Evolutionary conservation across 2,113 vertebrate species (phyloP), one percentile per base, ranked within the genome.

Genomic region (Oryzias celebensis): DNA sequence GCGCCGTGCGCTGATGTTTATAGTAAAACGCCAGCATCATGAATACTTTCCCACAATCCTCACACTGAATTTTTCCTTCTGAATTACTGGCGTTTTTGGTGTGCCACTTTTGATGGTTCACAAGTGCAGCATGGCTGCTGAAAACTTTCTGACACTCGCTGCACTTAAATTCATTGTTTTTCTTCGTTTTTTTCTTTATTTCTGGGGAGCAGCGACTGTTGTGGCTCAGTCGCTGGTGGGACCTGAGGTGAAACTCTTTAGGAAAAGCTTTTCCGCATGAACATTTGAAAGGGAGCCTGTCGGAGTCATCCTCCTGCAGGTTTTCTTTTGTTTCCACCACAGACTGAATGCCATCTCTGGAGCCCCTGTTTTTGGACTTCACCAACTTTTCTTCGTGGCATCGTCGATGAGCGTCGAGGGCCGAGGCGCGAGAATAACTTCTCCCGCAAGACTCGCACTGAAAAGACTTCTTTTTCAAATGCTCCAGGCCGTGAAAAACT

Each of bases 301-400:
- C 80, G 14, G 70, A 52, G 56, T 66, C 28, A 5, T 55, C 53
- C 1, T 66, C 57, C 4, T 52, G 17, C 44, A 54, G 73, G 31
- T 62, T 77, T 72, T 80, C 50, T 13, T 85, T 68, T 53, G 20
- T 16, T 61, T 75, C 81, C 55, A 52, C 62, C 0, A 4, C 2
- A 1, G 60, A 7, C 48, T 42, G 55, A 61, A 44, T 4, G 1
- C 28, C 31, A 62, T 89, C 71, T 77, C 71, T 62, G 5, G 72
- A 72, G 47, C 58, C 75, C 56, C 62, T 79, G 62, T 52, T 80
- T 46, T 65, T 82, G 1, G 81, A 63, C 58, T 92, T 93, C 0
- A 93, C 53, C 58, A 93, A 78, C n/a, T 93, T 92, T 53, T 85
- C 87, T 62, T 93, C 90, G n/a, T 93, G 92, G 65, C 89, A 91